phyloP scores from a whole-genome alignment of 1,140 invertebrate species.

The Epicauta chinensis region DNA sequence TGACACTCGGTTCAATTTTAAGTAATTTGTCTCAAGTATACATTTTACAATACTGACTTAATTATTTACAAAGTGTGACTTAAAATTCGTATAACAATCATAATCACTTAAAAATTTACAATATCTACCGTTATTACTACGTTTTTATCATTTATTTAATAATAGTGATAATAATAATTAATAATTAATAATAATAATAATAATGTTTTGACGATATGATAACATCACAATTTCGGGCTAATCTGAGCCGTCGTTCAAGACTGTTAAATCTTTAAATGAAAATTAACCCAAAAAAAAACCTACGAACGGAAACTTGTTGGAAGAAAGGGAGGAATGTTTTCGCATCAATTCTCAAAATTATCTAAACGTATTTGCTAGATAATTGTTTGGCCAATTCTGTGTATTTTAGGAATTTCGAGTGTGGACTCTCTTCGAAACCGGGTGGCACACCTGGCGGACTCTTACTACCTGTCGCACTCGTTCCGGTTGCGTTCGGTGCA shows the following conservation, averaged over 20 bases:
- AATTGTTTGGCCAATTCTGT: constrained; percentile 93
- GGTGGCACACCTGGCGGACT: constrained; percentile 46
- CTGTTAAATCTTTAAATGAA: constrained; percentile 21
- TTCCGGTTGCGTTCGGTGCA: constrained; percentile 16
- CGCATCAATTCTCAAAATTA: constrained; percentile 21
- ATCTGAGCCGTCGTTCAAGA: constrained; percentile 32
- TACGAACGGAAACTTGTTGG: too few relatives aligned
- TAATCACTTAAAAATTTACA: constrained; percentile 39
- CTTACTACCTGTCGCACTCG: constrained; percentile 38
- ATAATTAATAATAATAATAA: too few relatives aligned
- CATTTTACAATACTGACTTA: constrained; percentile 39
- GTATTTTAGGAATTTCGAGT: constrained; percentile 95
- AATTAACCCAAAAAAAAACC: constrained; percentile 29
- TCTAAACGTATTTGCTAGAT: constrained; percentile 89
- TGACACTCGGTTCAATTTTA: too few relatives aligned
- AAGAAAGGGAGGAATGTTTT: constrained; percentile 32
- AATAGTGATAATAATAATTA: too few relatives aligned
- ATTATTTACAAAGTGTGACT: constrained; percentile 35
- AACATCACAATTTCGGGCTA: constrained; percentile 43
- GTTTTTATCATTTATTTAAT: constrained; percentile 29
- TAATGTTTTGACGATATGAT: constrained; percentile 42
- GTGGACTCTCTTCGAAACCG: constrained; percentile 82
- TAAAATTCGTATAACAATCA: constrained; percentile 42
- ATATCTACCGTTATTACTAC: constrained; percentile 34
- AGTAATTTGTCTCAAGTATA: constrained; percentile 19